Conservation (phyloP, 2,888 invertebrate species). For the Odontocerum albicorne region DNA sequence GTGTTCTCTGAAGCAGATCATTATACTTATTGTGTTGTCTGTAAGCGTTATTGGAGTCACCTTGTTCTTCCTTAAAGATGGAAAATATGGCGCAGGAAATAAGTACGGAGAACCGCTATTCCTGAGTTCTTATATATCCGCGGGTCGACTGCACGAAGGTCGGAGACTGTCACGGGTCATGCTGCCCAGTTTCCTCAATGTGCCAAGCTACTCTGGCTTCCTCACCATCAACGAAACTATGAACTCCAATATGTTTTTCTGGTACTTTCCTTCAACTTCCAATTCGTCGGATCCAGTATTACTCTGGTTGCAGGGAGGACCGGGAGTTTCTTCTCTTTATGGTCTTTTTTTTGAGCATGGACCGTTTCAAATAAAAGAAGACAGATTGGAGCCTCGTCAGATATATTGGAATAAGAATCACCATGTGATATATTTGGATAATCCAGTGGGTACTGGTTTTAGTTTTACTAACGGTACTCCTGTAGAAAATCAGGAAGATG, state of each 20-base stretch:
- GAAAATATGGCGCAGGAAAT: no score
- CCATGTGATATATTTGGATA: conserved; percentile 86
- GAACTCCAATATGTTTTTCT: conserved; percentile 86
- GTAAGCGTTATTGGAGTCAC: no score
- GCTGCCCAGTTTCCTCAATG: background rate
- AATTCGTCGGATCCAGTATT: conserved; percentile 64
- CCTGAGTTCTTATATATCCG: background rate
- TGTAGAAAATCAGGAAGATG: conserved; percentile 75
- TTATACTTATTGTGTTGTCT: no score
- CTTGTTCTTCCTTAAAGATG: no score
- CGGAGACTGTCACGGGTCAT: background rate
- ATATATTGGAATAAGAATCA: conserved; percentile 81
- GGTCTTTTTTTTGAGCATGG: conserved; percentile 86
- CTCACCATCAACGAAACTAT: conserved; percentile 44
- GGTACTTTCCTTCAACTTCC: conserved; percentile 80
- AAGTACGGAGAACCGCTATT: no score
- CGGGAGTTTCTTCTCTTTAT: conserved; percentile 76
- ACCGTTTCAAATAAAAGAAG: conserved; percentile 63
- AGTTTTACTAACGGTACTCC: conserved; percentile 84
- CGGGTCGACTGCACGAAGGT: background rate
- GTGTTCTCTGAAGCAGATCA: no score
- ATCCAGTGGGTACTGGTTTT: conserved; percentile 90
- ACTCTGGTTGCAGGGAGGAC: conserved; percentile 86
- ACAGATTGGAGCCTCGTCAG: no score
- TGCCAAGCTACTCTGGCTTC: conserved; percentile 2